These are phyloP conservation scores for Vollenhovia emeryi DNA, from an alignment of 1,140 invertebrate species.

Conservation along the genomic window DNA sequence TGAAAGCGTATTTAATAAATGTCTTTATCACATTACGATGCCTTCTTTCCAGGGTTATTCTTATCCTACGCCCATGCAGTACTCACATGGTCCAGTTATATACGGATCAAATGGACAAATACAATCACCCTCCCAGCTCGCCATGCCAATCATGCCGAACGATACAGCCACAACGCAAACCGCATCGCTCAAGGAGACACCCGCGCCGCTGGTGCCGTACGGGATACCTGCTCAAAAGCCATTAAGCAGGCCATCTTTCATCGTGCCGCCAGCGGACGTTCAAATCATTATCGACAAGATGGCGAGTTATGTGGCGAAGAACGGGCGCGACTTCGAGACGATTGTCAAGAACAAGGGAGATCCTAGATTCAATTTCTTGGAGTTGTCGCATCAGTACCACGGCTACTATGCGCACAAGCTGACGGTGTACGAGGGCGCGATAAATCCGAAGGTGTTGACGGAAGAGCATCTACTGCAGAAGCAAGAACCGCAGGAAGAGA, in stretches of 20 bases:
- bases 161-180: conserved; percentile 44
- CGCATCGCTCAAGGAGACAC: conserved; percentile 69
- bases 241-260: conserved; percentile 84
- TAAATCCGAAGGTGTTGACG: conserved; percentile 81
- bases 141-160: conserved; percentile 18
- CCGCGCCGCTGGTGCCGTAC: conserved; percentile 80
- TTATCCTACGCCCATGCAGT: conserved; percentile 80
- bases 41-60: conserved; percentile 74
- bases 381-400: conserved; percentile 90
- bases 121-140: conserved; percentile 66
- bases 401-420: conserved; percentile 90
- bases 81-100: conserved; percentile 82
- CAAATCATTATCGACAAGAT: conserved; percentile 97
- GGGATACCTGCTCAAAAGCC: conserved; percentile 82
- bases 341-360: conserved; percentile 95
- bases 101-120: conserved; percentile 81
- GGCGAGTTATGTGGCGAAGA: conserved; percentile 97
- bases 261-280: conserved; percentile 91
- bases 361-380: conserved; percentile 93
- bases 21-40: neutral
- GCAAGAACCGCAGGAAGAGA: conserved; percentile 83
- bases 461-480: conserved; percentile 83
- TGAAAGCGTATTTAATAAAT: no score
- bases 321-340: conserved; percentile 96
- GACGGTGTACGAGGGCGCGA: conserved; percentile 82